Evolutionary conservation across 2,797 vertebrate genomes (phyloP), one percentile per base, ranked within the genome.

Genomic region (Rhinatrema bivittatum): DNA sequence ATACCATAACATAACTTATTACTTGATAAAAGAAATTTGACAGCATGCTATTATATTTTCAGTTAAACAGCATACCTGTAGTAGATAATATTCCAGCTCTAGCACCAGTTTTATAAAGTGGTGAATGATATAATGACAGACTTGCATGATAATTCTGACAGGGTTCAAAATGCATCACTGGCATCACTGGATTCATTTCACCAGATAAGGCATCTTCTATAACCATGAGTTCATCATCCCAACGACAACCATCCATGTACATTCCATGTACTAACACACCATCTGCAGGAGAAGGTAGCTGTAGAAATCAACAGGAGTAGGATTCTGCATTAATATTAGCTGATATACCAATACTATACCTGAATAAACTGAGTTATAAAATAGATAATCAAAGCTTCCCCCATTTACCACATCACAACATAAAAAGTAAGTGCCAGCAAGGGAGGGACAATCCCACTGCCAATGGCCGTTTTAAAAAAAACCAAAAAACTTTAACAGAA

Each of bases 81-180:
- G 85, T 87, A 24, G 86, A 87, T 1, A 90, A 73, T 0, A 81
- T 86, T 22, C 87, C 88, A 4, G 84, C 84, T 26, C 88, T 70
- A 44, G 72, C 78, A 2, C 79, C 84, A 24, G 86, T 88, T 72
- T 91, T 90, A 64, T 83, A 88, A 14, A 91, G 74, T 1, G 85
- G 84, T 5, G 84, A 79, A 1, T 84, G 80, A 49, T 89, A 87
- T 10, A 86, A 52, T 0, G 36, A 47, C 0, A 60, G 43, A 7
- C 54, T 39, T 2, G 83, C 69, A 12, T 65, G 62, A 6, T 89
- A 87, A 58, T 87, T 90, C 53, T 73, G 87, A 31, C 69, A 74
- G 3, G 91, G 91, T 56, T 91, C 86, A 56, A 92, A 92, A 46
- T 93, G 90, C 32, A 93, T 69, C 27, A 89, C 65, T 0, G 90